A percentile compares a stretch with the other conserved stretches of the same genome.
Conservation (phyloP, 2,888 invertebrate species). For the Tolmerus cingulatus region DNA sequence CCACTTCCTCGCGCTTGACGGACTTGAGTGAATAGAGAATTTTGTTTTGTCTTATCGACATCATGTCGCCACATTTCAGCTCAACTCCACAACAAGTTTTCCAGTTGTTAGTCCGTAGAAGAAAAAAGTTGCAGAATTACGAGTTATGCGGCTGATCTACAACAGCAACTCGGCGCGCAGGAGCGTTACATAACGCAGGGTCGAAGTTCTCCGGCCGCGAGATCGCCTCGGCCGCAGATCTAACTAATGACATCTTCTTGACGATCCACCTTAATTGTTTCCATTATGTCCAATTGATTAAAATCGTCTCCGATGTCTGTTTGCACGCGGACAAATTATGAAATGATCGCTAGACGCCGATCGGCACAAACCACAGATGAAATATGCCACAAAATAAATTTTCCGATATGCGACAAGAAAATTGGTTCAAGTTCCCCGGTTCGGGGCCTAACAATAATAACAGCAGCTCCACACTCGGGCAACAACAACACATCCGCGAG, state of each 20-base stretch:
- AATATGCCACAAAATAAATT: constrained; percentile 47
- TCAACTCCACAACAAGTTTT: constrained; percentile 41
- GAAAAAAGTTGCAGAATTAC: constrained; percentile 43
- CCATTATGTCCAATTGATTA: constrained; percentile 33
- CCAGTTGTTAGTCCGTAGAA: constrained; percentile 40
- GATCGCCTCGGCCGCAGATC: background rate
- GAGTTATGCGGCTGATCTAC: constrained; percentile 41
- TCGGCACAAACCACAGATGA: constrained; percentile 27
- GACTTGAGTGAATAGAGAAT: constrained; percentile 24
- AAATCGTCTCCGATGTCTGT: constrained; percentile 13
- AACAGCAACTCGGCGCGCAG: constrained; percentile 34
- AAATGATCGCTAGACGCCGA: constrained; percentile 7
- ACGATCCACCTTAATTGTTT: constrained; percentile 30
- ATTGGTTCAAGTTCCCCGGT: constrained; percentile 45
- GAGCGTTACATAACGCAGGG: constrained; percentile 31
- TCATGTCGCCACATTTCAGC: constrained; percentile 44
- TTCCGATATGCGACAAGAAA: constrained; percentile 48
- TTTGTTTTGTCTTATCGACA: constrained; percentile 41
- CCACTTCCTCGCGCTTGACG: constrained; percentile 21
- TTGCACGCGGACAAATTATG: background rate
- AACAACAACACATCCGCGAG: constrained; percentile 35
- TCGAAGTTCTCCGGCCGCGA: constrained; percentile 23
- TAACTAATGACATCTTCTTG: constrained; percentile 7
- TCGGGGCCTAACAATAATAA: constrained; percentile 34
- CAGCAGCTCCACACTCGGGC: constrained; percentile 17